phyloP scores from a whole-genome alignment of 2,797 vertebrate genomes.

The Sternarchorhynchus goeldii region DNA sequence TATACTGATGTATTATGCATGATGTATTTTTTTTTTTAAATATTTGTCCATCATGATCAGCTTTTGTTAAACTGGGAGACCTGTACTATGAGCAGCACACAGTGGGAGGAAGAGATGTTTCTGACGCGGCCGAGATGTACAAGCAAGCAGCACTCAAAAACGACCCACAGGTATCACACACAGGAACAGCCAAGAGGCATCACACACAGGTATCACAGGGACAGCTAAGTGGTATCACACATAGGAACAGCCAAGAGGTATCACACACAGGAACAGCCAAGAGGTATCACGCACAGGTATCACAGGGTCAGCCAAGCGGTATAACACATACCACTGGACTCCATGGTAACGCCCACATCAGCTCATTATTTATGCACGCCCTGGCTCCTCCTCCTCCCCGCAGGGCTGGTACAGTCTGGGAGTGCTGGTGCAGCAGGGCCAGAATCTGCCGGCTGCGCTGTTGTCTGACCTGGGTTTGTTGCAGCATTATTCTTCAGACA shows the following conservation, averaged over 20 bases:
- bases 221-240: too few relatives aligned
- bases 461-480: constrained; percentile 72
- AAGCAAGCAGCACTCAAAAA: constrained; percentile 71
- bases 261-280: too few relatives aligned
- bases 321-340: too few relatives aligned
- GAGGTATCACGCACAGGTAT: too few relatives aligned
- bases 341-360: too few relatives aligned
- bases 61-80: constrained; percentile 80
- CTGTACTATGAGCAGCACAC: constrained; percentile 67
- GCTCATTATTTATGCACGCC: not conserved
- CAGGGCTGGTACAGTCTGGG: constrained; percentile 83
- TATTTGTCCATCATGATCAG: constrained; percentile 57
- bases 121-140: constrained; percentile 77
- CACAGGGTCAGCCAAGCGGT: too few relatives aligned
- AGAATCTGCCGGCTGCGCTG: constrained; percentile 67
- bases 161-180: constrained; percentile 75
- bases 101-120: constrained; percentile 60
- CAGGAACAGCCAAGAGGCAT: too few relatives aligned
- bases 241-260: constrained; percentile 64
- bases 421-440: constrained; percentile 73
- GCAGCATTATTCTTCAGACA: constrained; percentile 66
- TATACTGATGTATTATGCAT: not conserved
- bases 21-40: not conserved
- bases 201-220: too few relatives aligned
- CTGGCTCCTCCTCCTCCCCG: constrained; percentile 1